phyloP scores from a whole-genome alignment of 2,888 invertebrate species.

The Anagyrus pseudococci region DNA sequence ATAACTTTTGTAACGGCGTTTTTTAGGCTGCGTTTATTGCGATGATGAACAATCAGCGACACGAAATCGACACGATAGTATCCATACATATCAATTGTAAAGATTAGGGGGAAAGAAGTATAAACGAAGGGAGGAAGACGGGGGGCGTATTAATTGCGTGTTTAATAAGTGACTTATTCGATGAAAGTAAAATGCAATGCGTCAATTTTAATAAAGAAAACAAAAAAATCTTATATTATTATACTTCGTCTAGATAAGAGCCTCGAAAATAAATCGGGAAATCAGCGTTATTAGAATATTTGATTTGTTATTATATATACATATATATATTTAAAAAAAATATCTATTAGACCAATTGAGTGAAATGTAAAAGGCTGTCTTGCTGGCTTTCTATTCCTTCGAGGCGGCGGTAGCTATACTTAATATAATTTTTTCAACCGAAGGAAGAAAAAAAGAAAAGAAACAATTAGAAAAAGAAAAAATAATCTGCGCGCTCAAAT shows the following conservation, averaged over 20 bases:
- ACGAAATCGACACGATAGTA: conserved; percentile 27
- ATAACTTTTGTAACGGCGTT: conserved; percentile 32
- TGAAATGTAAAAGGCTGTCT: conserved; percentile 14
- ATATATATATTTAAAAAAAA: conserved; percentile 31
- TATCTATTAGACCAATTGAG: conserved; percentile 38
- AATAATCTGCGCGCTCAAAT: too few relatives aligned
- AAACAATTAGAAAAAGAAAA: conserved; percentile 15
- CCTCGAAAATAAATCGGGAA: conserved; percentile 37
- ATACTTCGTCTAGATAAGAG: conserved; percentile 34
- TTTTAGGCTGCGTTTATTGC: conserved; percentile 31
- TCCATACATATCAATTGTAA: conserved; percentile 31
- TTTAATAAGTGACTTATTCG: conserved; percentile 31
- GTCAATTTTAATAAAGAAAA: conserved; percentile 34
- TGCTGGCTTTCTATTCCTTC: not conserved
- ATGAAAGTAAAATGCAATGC: conserved; percentile 32
- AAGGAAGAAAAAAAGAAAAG: conserved; percentile 8
- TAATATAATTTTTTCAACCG: conserved; percentile 23
- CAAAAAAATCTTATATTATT: conserved; percentile 5
- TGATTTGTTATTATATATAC: conserved; percentile 35
- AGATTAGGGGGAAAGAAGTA: not conserved
- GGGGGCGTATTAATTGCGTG: conserved; percentile 14
- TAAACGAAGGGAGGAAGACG: conserved; percentile 4
- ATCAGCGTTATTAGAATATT: conserved; percentile 35
- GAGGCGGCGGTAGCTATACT: not conserved
- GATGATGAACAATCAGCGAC: conserved; percentile 21